Evolutionary conservation across 1,140 invertebrate species (phyloP), one percentile per base, ranked within the genome.

Genomic region (Procambarus virginalis): DNA sequence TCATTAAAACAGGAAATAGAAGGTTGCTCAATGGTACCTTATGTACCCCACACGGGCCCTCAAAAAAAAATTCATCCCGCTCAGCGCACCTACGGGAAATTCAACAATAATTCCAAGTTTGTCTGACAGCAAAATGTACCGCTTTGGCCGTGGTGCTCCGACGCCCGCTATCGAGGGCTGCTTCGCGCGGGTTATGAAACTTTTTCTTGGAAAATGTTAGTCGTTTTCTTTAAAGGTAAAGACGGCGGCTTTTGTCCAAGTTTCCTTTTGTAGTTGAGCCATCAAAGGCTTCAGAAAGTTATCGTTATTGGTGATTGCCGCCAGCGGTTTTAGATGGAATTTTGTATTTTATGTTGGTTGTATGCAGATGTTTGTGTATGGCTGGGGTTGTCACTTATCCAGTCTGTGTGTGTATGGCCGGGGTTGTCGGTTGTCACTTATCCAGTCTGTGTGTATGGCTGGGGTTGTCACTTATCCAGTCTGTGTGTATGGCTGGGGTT

Each of bases 201-300:
- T 73, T 73, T 73, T 34, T 73, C 22, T 34, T 73, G n/a, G 68
- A 64, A 82, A 81, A 82, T 82, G 80, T 64, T 82, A 68, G 80
- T 82, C 80, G 80, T 82, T 82, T 82, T 82, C 80, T 82, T 82
- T 68, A 82, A 82, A 82, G 80, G 80, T 64, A 60, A 82, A 82
- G 80, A 82, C 80, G 80, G 80, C 34, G 48, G 58, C 80, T 82
- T 82, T 82, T 82, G 80, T 82, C 80, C 80, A 82, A 82, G 80
- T 82, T 82, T 82, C 80, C 68, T 73, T 82, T 82, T 82, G 80
- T 82, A 82, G 80, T 55, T 4, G 58, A 55, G 80, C 80, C 60
- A 46, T 82, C 80, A 68, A 82, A 82, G 80, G 60, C 58, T 82
- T 82, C 60, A 82, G 58, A 45, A 82, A 82, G 80, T 82, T 82